These are phyloP conservation scores for Tenthredo scrophulariae DNA, from an alignment of 2,888 invertebrate species.

Conservation along the genomic window DNA sequence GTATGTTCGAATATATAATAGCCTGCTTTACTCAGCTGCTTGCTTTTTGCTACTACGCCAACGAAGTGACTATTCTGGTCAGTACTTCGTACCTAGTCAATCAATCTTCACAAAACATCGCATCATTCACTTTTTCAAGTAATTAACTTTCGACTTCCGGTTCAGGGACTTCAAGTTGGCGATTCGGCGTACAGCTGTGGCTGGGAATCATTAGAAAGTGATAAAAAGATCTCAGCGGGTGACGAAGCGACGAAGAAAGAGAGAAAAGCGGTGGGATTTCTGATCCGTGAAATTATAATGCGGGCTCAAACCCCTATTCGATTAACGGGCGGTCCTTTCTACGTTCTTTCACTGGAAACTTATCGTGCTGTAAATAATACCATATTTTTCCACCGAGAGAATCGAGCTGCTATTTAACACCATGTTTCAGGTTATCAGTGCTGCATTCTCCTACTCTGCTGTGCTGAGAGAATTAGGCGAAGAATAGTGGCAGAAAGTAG, in stretches of 20 bases:
- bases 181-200: constrained; percentile 62
- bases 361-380: constrained; percentile 63
- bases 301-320: constrained; percentile 63
- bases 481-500: constrained; percentile 20
- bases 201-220: constrained; percentile 61
- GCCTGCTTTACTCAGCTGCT: constrained; percentile 61
- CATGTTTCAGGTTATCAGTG: constrained; percentile 29
- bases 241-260: background rate
- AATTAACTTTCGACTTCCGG: background rate
- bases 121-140: background rate
- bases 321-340: constrained; percentile 67
- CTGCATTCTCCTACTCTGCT: constrained; percentile 39
- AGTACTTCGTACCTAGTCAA: constrained; percentile 41
- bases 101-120: background rate
- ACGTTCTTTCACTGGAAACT: constrained; percentile 64
- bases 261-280: constrained; percentile 52
- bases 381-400: background rate
- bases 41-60: constrained; percentile 64
- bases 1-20: constrained; percentile 64
- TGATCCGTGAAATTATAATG: constrained; percentile 59
- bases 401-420: background rate
- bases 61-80: constrained; percentile 62
- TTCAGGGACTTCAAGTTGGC: constrained; percentile 63
- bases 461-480: constrained; percentile 25
- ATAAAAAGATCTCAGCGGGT: background rate